These are phyloP conservation scores for Brachylomia viminalis DNA, from an alignment of 2,888 invertebrate genomes.

Conservation along the genomic window DNA sequence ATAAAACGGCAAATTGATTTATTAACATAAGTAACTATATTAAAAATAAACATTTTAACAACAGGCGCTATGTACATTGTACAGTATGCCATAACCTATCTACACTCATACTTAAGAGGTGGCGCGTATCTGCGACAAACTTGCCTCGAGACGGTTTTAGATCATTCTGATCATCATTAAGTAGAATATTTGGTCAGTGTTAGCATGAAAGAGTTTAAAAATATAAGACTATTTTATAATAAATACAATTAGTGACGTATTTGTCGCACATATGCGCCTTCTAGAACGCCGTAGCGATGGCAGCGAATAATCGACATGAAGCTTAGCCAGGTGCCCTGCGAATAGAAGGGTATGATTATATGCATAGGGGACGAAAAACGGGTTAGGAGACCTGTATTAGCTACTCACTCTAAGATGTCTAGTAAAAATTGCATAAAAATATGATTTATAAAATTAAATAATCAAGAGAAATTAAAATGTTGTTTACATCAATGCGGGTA, in stretches of 20 bases:
- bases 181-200: conserved; percentile 60
- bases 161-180: conserved; percentile 49
- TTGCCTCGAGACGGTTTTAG: conserved; percentile 31
- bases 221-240: conserved; percentile 50
- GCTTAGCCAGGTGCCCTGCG: conserved; percentile 53
- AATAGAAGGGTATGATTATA: conserved; percentile 27
- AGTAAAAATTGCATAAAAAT: conserved; percentile 15
- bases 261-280: conserved; percentile 53
- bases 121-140: conserved; percentile 54
- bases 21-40: conserved; percentile 88
- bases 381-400: conserved; percentile 37
- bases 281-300: conserved; percentile 59
- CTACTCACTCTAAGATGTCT: conserved; percentile 52
- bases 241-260: conserved; percentile 37
- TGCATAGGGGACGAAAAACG: conserved; percentile 30
- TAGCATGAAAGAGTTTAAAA: conserved; percentile 43
- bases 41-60: conserved; percentile 90
- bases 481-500: too few species aligned
- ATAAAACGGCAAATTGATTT: conserved; percentile 84
- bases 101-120: conserved; percentile 80
- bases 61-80: conserved; percentile 85
- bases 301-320: conserved; percentile 58
- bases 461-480: not conserved
- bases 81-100: conserved; percentile 84
- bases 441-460: conserved; percentile 24